These are phyloP conservation scores for Psophia crepitans DNA, from an alignment of 2,113 vertebrate species.

Conservation along the genomic window DNA sequence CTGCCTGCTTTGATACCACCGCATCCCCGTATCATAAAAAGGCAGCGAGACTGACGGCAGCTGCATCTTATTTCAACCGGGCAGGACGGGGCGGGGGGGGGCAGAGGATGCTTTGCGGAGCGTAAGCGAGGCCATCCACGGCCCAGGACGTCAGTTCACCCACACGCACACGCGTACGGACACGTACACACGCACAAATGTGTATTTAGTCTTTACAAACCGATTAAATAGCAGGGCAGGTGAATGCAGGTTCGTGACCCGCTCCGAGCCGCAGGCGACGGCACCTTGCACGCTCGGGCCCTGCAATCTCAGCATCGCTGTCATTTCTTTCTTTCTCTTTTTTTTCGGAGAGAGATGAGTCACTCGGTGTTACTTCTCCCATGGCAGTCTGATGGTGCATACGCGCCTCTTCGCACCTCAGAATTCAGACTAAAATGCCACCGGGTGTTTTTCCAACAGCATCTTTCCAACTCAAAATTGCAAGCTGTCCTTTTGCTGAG, in stretches of 20 bases:
- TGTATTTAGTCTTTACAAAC: rapidly evolving
- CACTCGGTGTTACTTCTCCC: not conserved
- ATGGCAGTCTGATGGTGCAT: too few species aligned
- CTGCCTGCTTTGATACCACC: conserved; percentile 67
- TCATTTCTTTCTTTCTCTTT: too few species aligned
- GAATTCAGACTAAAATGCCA: not conserved
- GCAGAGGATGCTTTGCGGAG: not conserved
- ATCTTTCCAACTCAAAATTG: not conserved
- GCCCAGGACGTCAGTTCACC: rapidly evolving
- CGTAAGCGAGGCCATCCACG: not conserved
- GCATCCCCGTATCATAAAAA: conserved; percentile 52
- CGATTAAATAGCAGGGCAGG: not conserved
- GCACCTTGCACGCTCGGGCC: not conserved
- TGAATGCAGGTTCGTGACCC: not conserved
- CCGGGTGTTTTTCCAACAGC: not conserved
- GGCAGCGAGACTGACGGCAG: conserved; percentile 55
- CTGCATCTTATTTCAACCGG: conserved; percentile 16
- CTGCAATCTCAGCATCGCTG: not conserved
- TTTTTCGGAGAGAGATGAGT: too few species aligned
- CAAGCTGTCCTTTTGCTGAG: not conserved
- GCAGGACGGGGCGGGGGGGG: not conserved
- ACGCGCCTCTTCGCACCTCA: not conserved
- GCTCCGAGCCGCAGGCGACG: not conserved
- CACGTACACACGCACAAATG: rapidly evolving
- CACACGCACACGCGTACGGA: rapidly evolving